Conservation (phyloP, 2,888 invertebrate species). For the Calameuta idolon region DNA sequence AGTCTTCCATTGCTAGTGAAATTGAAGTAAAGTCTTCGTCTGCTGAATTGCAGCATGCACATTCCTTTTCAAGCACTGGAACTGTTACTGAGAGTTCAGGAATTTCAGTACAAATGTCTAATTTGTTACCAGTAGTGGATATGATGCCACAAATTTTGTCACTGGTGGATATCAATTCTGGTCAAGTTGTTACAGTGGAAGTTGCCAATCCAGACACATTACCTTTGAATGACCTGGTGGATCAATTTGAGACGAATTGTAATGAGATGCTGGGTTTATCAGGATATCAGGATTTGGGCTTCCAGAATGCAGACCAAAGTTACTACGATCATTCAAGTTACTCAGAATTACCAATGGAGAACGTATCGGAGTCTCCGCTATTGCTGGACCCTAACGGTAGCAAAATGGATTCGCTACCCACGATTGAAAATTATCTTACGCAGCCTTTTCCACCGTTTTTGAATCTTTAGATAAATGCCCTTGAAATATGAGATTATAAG, state of each 20-base stretch:
- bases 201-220: constrained; percentile 43
- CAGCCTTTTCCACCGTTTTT: constrained; percentile 45
- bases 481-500: not conserved
- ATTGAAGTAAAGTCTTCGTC: not conserved
- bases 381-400: constrained; percentile 37
- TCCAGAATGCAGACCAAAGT: constrained; percentile 44
- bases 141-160: constrained; percentile 48
- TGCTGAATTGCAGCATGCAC: constrained; percentile 13
- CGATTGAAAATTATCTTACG: constrained; percentile 46
- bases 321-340: constrained; percentile 45
- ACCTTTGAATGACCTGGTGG: constrained; percentile 44
- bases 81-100: constrained; percentile 6
- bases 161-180: constrained; percentile 49
- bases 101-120: constrained; percentile 14
- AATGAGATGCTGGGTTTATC: constrained; percentile 48
- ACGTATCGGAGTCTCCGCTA: constrained; percentile 40
- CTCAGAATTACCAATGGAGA: constrained; percentile 43
- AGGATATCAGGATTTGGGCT: constrained; percentile 44
- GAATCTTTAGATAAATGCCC: constrained; percentile 37
- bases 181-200: constrained; percentile 52
- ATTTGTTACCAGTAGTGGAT: constrained; percentile 20
- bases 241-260: constrained; percentile 49
- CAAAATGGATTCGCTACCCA: constrained; percentile 41
- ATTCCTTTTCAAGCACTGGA: constrained; percentile 16
- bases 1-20: not conserved